These are phyloP conservation scores for Eumacrocentrus americanus DNA, from an alignment of 2,888 invertebrate genomes.

Conservation along the genomic window DNA sequence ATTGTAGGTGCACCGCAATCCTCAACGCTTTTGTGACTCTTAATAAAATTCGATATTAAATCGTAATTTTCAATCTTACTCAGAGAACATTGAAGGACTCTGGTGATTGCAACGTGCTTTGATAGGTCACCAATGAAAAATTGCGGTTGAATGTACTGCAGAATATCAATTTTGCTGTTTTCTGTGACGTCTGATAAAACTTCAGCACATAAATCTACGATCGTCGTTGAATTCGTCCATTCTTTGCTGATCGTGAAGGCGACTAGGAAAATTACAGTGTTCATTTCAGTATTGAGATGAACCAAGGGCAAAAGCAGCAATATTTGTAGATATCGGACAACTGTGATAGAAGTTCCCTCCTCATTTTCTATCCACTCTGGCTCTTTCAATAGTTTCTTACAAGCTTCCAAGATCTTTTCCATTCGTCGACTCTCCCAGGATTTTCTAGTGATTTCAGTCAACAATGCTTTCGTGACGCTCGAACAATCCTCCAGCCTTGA, in stretches of 20 bases:
- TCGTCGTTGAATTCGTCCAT: constrained; percentile 24
- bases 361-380: constrained; percentile 39
- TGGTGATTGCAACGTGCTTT: constrained; percentile 32
- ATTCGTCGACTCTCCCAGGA: constrained; percentile 30
- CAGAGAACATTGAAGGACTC: constrained; percentile 44
- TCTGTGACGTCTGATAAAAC: constrained; percentile 48
- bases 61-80: constrained; percentile 35
- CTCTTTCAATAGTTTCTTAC: constrained; percentile 37
- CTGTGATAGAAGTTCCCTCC: background rate
- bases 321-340: constrained; percentile 29
- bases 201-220: constrained; percentile 35
- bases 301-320: constrained; percentile 44
- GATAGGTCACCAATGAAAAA: constrained; percentile 39
- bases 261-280: constrained; percentile 43
- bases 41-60: constrained; percentile 36
- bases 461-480: constrained; percentile 9
- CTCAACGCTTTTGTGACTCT: constrained; percentile 29
- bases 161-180: constrained; percentile 41
- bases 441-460: constrained; percentile 14
- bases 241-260: constrained; percentile 44
- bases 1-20: constrained; percentile 36
- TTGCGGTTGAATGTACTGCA: constrained; percentile 41
- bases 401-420: constrained; percentile 35
- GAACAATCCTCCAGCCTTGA: constrained; percentile 15
- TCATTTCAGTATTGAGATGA: constrained; percentile 37